Evolutionary conservation across 2,113 vertebrate genomes (phyloP).

Genomic region (Chauna torquata): DNA sequence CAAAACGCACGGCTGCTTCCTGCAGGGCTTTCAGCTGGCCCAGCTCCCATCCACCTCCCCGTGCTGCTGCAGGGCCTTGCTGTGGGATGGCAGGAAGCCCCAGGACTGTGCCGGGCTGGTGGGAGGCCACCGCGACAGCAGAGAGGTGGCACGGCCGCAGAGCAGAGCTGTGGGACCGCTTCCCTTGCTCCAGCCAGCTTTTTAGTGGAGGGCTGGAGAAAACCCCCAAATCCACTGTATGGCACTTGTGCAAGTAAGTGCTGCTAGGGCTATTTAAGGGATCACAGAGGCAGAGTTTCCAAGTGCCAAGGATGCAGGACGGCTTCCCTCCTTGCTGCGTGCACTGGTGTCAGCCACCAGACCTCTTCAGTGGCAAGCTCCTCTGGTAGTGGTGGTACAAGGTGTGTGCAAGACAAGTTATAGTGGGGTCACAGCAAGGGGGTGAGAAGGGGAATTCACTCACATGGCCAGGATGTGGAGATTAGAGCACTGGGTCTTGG

Average conservation of each 20-base stretch:
- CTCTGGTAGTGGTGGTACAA: too few species aligned
- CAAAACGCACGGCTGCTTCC: background rate
- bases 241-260: background rate
- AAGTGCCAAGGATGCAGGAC: fast-evolving
- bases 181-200: background rate
- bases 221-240: background rate
- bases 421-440: background rate
- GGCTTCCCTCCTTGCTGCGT: background rate
- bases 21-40: background rate
- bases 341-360: too few species aligned
- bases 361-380: too few species aligned
- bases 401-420: too few species aligned
- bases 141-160: background rate
- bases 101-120: background rate
- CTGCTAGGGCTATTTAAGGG: background rate
- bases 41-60: background rate
- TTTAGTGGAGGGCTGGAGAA: background rate
- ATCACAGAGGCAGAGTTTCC: background rate
- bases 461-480: too few species aligned
- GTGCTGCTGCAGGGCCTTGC: background rate
- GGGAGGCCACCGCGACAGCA: background rate
- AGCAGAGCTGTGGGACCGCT: background rate
- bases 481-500: too few species aligned
- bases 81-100: background rate
- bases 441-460: background rate